These are phyloP conservation scores for Thaumetopoea pityocampa DNA, from an alignment of 1,140 invertebrate species.

Conservation along the genomic window DNA sequence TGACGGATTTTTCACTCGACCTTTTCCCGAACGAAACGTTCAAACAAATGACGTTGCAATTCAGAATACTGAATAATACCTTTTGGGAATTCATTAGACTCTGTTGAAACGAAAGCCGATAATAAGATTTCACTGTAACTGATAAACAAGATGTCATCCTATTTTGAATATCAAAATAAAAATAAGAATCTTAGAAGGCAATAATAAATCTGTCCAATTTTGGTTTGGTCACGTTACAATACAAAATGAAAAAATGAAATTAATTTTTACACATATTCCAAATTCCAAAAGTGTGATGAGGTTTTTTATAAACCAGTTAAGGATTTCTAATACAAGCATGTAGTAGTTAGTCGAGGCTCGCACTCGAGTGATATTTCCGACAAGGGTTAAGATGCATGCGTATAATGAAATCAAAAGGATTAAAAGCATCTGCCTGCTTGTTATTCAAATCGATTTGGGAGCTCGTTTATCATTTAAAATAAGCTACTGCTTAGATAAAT, in stretches of 20 bases:
- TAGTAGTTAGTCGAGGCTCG: constrained; percentile 45
- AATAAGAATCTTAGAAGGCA: constrained; percentile 15
- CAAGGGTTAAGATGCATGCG: constrained; percentile 67
- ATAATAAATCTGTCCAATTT: constrained; percentile 38
- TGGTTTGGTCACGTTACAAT: constrained; percentile 45
- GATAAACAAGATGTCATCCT: constrained; percentile 33
- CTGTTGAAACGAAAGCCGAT: constrained; percentile 37
- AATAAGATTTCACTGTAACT: constrained; percentile 44
- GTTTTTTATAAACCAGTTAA: constrained; percentile 37
- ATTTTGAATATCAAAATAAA: constrained; percentile 1
- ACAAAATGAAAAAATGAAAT: constrained; percentile 33
- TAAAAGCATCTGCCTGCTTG: constrained; percentile 74
- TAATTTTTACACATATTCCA: constrained; percentile 22
- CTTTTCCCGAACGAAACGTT: constrained; percentile 62
- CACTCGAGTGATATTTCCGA: constrained; percentile 74
- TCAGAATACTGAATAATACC: constrained; percentile 37
- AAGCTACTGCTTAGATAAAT: constrained; percentile 72
- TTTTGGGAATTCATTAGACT: constrained; percentile 63
- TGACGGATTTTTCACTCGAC: constrained; percentile 67
- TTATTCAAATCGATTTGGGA: constrained; percentile 75
- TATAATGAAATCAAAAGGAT: constrained; percentile 76
- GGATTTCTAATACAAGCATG: constrained; percentile 52
- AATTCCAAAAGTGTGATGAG: constrained; percentile 32
- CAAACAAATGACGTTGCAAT: constrained; percentile 64
- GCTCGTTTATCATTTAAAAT: constrained; percentile 74